These are phyloP conservation scores for Smithornis capensis DNA, from an alignment of 2,113 vertebrate species.

Conservation along the genomic window DNA sequence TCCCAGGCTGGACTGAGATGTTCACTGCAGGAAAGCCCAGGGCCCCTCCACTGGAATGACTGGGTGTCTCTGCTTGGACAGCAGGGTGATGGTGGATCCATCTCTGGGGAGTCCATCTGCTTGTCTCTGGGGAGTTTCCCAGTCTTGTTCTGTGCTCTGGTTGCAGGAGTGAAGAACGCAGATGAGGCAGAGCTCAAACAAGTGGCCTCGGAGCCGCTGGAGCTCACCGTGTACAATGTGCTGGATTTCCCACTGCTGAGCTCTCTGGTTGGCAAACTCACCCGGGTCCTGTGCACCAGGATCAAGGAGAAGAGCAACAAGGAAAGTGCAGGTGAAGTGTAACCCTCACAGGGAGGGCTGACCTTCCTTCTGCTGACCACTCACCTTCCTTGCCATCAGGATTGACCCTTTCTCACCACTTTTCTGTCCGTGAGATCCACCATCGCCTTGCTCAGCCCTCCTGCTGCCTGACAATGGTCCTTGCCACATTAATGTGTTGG, in stretches of 20 bases:
- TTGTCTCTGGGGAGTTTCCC: neutral
- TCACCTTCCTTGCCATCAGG: neutral
- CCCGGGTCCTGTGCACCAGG: conserved; percentile 83
- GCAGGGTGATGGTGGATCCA: fast-evolving
- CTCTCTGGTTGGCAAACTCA: conserved; percentile 82
- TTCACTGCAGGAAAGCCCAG: neutral
- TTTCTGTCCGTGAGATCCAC: neutral
- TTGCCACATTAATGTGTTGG: neutral
- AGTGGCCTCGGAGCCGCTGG: conserved; percentile 85
- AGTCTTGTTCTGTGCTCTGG: neutral
- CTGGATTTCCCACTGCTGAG: conserved; percentile 89
- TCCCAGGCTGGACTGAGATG: neutral
- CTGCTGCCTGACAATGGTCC: neutral
- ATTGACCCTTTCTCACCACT: neutral
- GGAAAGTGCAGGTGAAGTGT: conserved; percentile 41
- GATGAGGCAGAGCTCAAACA: conserved; percentile 89
- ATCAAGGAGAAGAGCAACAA: conserved; percentile 79
- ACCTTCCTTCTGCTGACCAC: neutral
- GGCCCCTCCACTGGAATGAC: neutral
- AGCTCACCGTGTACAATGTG: conserved; percentile 87
- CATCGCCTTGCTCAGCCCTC: neutral
- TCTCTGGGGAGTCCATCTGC: neutral
- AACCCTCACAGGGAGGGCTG: neutral
- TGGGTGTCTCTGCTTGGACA: neutral
- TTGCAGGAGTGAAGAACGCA: conserved; percentile 90